Evolutionary conservation across 2,113 vertebrate genomes (phyloP).

Genomic region (Notothenia rossii): DNA sequence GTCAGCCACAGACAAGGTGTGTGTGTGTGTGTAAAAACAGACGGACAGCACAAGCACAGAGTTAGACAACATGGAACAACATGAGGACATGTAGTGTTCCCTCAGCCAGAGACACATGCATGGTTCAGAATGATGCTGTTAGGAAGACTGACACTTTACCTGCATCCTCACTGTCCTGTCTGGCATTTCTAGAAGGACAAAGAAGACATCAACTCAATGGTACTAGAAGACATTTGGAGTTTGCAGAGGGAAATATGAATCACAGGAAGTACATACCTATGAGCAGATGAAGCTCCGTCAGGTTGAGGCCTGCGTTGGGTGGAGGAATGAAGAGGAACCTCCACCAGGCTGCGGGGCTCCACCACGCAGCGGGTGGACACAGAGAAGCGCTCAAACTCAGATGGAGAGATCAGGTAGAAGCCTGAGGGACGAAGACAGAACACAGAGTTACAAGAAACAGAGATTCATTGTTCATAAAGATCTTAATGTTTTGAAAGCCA

Average conservation of each 20-base stretch:
- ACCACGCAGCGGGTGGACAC: conserved; percentile 92
- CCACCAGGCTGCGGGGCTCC: conserved; percentile 91
- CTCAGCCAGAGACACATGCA: conserved; percentile 50
- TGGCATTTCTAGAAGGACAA: conserved; percentile 65
- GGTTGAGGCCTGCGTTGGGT: conserved; percentile 57
- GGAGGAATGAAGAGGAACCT: conserved; percentile 68
- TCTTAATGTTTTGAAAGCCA: too few species aligned
- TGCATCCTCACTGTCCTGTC: conserved; percentile 63
- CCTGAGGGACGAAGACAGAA: conserved; percentile 77
- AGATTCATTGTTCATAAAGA: too few species aligned
- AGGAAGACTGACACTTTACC: conserved; percentile 63
- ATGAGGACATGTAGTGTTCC: conserved; percentile 14
- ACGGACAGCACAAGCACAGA: conserved; percentile 47
- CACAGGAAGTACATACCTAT: conserved; percentile 75
- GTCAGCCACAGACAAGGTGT: conserved; percentile 45
- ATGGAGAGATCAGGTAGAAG: conserved; percentile 97
- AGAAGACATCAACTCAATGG: conserved; percentile 6
- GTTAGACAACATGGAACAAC: conserved; percentile 31
- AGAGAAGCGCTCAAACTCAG: conserved; percentile 97
- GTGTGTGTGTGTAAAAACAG: conserved; percentile 28
- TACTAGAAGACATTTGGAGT: not conserved
- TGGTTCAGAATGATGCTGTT: conserved; percentile 19
- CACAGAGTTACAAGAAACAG: not conserved
- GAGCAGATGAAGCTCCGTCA: conserved; percentile 74
- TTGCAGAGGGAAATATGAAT: not conserved